A percentile compares a stretch with the other conserved stretches of the same genome.
These are phyloP conservation scores for Diarsia rubi DNA, from an alignment of 2,888 invertebrate species.

Conservation along the genomic window DNA sequence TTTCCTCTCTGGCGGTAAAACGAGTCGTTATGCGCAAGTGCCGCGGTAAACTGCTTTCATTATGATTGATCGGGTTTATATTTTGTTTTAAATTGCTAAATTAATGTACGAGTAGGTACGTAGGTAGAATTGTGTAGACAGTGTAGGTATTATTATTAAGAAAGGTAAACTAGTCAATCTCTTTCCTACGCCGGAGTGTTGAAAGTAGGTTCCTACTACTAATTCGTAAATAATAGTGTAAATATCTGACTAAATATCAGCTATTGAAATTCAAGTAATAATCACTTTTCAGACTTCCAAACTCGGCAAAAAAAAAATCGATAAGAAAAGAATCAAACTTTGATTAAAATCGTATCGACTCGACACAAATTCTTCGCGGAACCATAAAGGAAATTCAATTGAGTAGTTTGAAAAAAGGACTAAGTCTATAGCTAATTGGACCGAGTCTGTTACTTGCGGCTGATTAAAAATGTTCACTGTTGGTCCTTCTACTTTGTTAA, in stretches of 20 bases:
- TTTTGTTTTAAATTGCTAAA: conserved; percentile 36
- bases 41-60: conserved; percentile 56
- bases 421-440: conserved; percentile 46
- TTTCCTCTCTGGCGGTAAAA: conserved; percentile 53
- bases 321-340: conserved; percentile 13
- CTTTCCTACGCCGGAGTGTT: background rate
- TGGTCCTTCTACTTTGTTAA: conserved; percentile 72
- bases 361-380: conserved; percentile 17
- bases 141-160: background rate
- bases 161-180: background rate
- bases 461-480: conserved; percentile 76
- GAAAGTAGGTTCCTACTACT: background rate
- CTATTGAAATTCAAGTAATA: background rate
- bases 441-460: conserved; percentile 44
- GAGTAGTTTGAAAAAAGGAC: conserved; percentile 33
- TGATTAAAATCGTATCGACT: conserved; percentile 22
- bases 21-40: conserved; percentile 60
- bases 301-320: background rate
- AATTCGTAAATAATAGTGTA: background rate
- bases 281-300: background rate
- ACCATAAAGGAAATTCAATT: conserved; percentile 37
- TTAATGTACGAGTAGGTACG: background rate
- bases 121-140: background rate
- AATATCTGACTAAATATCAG: background rate
- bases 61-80: conserved; percentile 53